Conservation (phyloP, 1,140 invertebrate species). For the Macrostomum lignano region DNA sequence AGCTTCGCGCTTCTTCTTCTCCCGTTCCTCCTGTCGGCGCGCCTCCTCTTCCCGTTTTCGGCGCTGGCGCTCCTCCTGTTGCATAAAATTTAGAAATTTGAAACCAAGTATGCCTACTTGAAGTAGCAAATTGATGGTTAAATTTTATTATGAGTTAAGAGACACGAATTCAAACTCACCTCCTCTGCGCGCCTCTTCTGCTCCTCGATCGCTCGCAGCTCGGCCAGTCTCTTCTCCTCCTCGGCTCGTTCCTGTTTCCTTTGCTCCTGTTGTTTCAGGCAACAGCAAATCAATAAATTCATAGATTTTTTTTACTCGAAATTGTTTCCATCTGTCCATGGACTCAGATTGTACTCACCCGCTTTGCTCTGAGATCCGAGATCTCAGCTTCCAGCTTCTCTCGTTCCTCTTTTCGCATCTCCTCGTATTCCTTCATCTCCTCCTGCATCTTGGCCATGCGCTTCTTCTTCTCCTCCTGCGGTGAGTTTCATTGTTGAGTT, state of each 20-base stretch:
- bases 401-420: constrained; percentile 7
- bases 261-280: too few species aligned
- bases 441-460: constrained; percentile 4
- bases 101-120: too few species aligned
- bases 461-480: constrained; percentile 1
- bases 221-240: constrained; percentile 9
- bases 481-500: too few species aligned
- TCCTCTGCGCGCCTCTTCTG: constrained; percentile 10
- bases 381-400: constrained; percentile 7
- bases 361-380: constrained; percentile 8
- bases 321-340: too few species aligned
- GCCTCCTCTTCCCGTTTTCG: constrained; percentile 34
- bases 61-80: constrained; percentile 9
- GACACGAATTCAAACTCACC: constrained; percentile 2
- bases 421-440: constrained; percentile 7
- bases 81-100: background rate
- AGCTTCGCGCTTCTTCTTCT: constrained; percentile 10
- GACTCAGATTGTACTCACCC: too few species aligned
- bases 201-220: constrained; percentile 8
- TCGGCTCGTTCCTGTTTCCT: constrained; percentile 9
- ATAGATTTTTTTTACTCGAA: too few species aligned
- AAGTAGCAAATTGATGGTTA: too few species aligned
- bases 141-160: too few species aligned
- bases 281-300: too few species aligned
- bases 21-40: constrained; percentile 61